Evolutionary conservation across 2,113 vertebrate genomes (phyloP).

Genomic region (Noctilio leporinus): DNA sequence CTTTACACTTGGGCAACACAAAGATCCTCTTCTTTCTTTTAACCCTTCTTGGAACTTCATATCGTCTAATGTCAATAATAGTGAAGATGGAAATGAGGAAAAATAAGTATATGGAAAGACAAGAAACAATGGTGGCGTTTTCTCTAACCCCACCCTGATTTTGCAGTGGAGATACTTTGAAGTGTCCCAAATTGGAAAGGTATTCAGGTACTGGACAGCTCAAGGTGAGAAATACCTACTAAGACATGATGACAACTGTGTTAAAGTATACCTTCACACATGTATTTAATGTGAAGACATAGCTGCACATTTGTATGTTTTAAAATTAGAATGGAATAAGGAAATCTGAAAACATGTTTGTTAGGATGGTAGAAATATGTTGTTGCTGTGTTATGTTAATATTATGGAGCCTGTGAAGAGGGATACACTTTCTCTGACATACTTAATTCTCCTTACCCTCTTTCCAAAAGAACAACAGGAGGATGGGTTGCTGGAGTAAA

Average conservation of each 20-base stretch:
- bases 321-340: conserved; percentile 13
- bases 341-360: conserved; percentile 23
- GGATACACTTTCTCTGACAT: conserved; percentile 21
- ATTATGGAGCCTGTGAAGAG: conserved; percentile 23
- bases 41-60: not conserved
- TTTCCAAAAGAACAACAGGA: conserved; percentile 50
- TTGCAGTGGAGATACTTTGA: not conserved
- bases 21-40: not conserved
- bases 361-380: not conserved
- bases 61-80: not conserved
- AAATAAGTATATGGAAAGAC: not conserved
- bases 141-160: not conserved
- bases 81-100: not conserved
- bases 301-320: not conserved
- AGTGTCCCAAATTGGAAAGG: conserved; percentile 12
- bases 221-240: conserved; percentile 17
- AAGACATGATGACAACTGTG: conserved; percentile 4
- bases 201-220: not conserved
- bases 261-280: conserved; percentile 22
- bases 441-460: conserved; percentile 47
- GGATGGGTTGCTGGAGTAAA: conserved; percentile 37
- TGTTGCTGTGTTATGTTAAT: conserved; percentile 24
- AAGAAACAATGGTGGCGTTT: not conserved
- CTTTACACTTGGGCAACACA: not conserved
- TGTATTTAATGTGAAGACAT: conserved; percentile 20